Evolutionary conservation across 2,888 invertebrate species (phyloP), one percentile per base, ranked within the genome.

Genomic region (Octodonta nipae): DNA sequence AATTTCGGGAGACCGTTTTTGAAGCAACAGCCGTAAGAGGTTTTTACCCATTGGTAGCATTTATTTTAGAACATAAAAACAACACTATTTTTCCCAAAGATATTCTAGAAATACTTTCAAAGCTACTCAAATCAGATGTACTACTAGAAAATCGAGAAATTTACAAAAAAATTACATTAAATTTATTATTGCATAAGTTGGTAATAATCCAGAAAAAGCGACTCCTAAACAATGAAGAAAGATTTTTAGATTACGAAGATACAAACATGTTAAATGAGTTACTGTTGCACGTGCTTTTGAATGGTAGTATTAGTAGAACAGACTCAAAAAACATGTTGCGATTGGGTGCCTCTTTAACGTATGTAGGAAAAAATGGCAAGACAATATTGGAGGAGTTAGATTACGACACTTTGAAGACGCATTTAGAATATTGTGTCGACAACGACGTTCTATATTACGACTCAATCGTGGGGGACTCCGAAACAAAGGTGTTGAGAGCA

Each of bases 11-110:
- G 13, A 32, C 42, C 6, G 30, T 47, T 4, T 30, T 49, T 8
- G 40, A 48, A 35, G 42, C 41, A 7, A 36, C 48, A 5, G 41
- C 44, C 3, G 25, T 38, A 7, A 33, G 43, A 15, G 42, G 45
- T 20, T 51, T 43, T 30, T 51, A 47, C 20, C 50, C 50, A 1
- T 42, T 49, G 24, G 37, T 51, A 4, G 42, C 44, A 1, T 22
- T 49, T 20, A 30, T 51, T 13, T 29, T 50, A 2, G 31, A 42
- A 13, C 44, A 49, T 13, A 35, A 36, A 27, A 22, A 37, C 7
- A 41, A 37, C 13, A 34, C 40, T 17, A 35, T 46, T 11, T 26
- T 17, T 5, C 7, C 35, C 8, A 14, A 32, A 5, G 40, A 45
- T 11, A 42, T 47, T 25, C 39, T 44, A 12, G 22, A 30, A 2